phyloP scores from a whole-genome alignment of 2,113 vertebrate species.

The Zootoca vivipara region DNA sequence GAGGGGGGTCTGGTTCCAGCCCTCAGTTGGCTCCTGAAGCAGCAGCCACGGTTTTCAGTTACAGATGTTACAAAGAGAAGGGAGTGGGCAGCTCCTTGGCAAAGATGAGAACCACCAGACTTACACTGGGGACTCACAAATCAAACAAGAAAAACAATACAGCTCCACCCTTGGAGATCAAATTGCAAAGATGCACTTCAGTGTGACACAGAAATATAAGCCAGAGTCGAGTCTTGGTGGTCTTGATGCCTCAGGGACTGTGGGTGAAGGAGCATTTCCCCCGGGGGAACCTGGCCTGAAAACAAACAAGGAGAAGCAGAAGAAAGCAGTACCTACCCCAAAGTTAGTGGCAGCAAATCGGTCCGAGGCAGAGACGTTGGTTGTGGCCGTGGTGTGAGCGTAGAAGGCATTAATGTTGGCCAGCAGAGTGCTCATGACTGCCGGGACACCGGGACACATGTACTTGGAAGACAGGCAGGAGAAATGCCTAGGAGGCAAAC shows the following conservation, averaged over 20 bases:
- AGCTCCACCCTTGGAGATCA: not conserved
- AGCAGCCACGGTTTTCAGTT: no score
- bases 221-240: not conserved
- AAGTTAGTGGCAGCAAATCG: conserved; percentile 97
- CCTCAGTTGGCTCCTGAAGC: no score
- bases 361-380: conserved; percentile 96
- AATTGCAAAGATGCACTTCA: not conserved
- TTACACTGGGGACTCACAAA: not conserved
- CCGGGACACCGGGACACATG: conserved; percentile 96
- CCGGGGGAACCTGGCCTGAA: not conserved
- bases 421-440: conserved; percentile 95
- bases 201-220: not conserved
- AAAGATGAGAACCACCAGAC: no score
- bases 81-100: no score
- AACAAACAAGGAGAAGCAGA: not conserved
- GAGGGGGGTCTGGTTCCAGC: no score
- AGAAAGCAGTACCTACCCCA: conserved; percentile 80
- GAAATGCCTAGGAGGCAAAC: conserved; percentile 87
- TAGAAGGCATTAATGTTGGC: conserved; percentile 99
- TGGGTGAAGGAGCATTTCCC: not conserved
- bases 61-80: no score
- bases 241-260: not conserved
- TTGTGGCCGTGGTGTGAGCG: conserved; percentile 93
- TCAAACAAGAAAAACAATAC: not conserved
- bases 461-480: conserved; percentile 98